phyloP scores from a whole-genome alignment of 2,888 invertebrate species.

The Lordiphosa fenestrarum region DNA sequence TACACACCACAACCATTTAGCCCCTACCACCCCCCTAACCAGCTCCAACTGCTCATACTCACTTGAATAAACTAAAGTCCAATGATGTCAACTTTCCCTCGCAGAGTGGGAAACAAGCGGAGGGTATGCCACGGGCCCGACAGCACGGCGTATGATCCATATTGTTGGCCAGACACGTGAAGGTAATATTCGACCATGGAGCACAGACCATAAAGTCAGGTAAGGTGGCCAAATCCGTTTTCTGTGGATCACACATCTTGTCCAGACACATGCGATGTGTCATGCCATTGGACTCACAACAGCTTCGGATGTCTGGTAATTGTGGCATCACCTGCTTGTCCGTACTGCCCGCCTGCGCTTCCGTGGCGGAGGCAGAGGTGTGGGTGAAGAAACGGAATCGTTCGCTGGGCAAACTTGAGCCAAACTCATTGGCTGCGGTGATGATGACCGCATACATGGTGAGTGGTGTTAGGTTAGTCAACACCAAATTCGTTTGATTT shows the following conservation, averaged over 20 bases:
- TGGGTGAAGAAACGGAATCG: conserved; percentile 82
- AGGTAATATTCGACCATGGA: conserved; percentile 91
- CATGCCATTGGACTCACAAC: conserved; percentile 87
- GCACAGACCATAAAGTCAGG: conserved; percentile 94
- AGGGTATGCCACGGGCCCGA: conserved; percentile 87
- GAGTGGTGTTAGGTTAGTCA: conserved; percentile 86
- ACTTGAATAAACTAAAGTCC: conserved; percentile 92
- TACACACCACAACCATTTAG: background rate
- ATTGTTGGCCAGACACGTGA: conserved; percentile 89
- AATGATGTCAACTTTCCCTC: conserved; percentile 89
- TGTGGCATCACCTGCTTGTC: conserved; percentile 83
- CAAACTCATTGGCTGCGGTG: conserved; percentile 87
- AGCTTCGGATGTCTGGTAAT: conserved; percentile 87
- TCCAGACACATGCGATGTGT: conserved; percentile 88
- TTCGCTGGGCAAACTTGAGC: conserved; percentile 88
- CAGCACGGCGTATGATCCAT: conserved; percentile 92
- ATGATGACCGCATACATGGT: conserved; percentile 92
- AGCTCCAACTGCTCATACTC: conserved; percentile 73
- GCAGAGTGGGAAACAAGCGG: conserved; percentile 88
- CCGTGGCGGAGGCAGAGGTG: conserved; percentile 85
- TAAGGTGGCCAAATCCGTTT: conserved; percentile 79
- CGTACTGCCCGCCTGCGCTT: conserved; percentile 82
- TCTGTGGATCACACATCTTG: conserved; percentile 89
- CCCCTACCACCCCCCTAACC: background rate
- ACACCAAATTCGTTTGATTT: conserved; percentile 82